Evolutionary conservation across 1,140 invertebrate genomes (phyloP), one percentile per base, ranked within the genome.

Genomic region (Bombus balteatus): DNA sequence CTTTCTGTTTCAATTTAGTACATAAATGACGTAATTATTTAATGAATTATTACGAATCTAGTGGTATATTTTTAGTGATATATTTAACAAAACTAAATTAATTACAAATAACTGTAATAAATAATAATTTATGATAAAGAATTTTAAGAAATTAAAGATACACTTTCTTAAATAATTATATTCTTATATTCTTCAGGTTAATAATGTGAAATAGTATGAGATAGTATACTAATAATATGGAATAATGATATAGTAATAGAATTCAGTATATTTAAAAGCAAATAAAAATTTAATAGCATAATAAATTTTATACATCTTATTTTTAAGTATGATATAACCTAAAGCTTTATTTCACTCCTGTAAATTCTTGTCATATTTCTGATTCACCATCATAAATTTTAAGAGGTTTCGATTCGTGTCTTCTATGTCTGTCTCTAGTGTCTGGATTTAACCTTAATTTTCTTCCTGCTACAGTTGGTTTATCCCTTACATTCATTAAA

Each of bases 361-460:
- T 43, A 12, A 12, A 28, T 25, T 43, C 79, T 4, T 9, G 28
- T 62, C 34, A 4, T 28, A 13, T 9, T 34, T 47, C 28, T 34
- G 70, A 32, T 15, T 57, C 70, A 41, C 75, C 74, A 13, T 91
- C 79, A 79, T 86, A 68, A 70, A 87, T 88, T 81, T 87, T 91
- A 41, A 84, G 9, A 73, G 68, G 57, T 75, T 43, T 59, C 15
- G 47, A 73, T 37, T 76, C 76, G 37, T 65, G 81, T 53, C 76
- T 91, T 37, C 70, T 88, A 53, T 85, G 88, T 65, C 83, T 86
- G 28, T 47, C 78, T 82, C 90, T 87, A 2, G 71, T 92, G 37
- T 92, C 89, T 34, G 81, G 8, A n/a, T 90, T 87, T 32, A 93
- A 68, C 13, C 41, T 77, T 32, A 92, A 65, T 86, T 47, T 76